Evolutionary conservation across 2,888 invertebrate genomes (phyloP).

Genomic region (Octonoba sinensis): DNA sequence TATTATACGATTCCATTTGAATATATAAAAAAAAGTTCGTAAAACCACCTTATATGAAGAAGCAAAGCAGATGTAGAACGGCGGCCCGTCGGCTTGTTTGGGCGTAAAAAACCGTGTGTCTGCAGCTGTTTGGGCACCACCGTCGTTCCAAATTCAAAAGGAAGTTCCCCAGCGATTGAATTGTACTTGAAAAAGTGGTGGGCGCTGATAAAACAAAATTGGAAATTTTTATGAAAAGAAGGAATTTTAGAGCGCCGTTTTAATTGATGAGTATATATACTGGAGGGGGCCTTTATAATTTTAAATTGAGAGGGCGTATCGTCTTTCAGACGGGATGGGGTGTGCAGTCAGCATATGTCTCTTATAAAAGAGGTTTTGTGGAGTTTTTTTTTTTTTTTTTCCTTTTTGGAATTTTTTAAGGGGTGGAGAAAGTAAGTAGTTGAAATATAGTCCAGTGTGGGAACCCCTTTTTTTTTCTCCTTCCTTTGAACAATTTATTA

Average conservation of each 20-base stretch:
- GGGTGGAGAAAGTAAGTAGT: too few relatives aligned
- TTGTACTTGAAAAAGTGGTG: too few relatives aligned
- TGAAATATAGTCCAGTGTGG: too few relatives aligned
- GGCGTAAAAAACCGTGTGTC: neutral
- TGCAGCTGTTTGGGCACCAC: conserved; percentile 47
- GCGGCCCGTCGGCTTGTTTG: neutral
- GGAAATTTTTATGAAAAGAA: neutral
- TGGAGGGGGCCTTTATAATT: conserved; percentile 6
- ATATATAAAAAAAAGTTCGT: neutral
- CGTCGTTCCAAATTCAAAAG: conserved; percentile 57
- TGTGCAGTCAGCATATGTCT: too few relatives aligned
- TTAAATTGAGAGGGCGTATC: conserved; percentile 2
- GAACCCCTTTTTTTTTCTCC: too few relatives aligned
- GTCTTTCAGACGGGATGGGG: neutral
- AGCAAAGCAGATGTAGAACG: conserved; percentile 1
- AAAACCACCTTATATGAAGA: too few relatives aligned
- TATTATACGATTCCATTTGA: neutral
- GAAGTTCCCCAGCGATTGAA: neutral
- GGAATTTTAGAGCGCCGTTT: conserved; percentile 5
- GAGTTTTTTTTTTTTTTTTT: too few relatives aligned
- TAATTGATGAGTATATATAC: neutral
- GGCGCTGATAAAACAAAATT: too few relatives aligned
- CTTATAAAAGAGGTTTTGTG: too few relatives aligned
- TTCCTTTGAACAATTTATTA: too few relatives aligned
- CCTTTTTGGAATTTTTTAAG: too few relatives aligned